These are phyloP conservation scores for Hemiscyllium ocellatum DNA, from an alignment of 2,113 vertebrate genomes.

Conservation along the genomic window DNA sequence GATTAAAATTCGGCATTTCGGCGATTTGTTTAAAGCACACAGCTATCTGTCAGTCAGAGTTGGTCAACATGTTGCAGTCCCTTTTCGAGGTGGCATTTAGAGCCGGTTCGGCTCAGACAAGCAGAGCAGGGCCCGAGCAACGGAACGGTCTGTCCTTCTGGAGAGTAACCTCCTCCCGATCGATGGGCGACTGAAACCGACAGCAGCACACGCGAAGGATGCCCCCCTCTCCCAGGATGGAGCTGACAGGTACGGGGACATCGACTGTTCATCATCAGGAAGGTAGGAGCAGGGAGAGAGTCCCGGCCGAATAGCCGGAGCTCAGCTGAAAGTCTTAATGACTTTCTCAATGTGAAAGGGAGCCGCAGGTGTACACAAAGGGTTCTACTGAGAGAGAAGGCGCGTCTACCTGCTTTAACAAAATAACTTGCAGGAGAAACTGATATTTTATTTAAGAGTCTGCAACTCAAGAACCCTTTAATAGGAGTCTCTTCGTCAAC, in stretches of 20 bases:
- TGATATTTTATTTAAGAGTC: neutral
- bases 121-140: slow-evolving; percentile 45
- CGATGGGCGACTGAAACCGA: slow-evolving; percentile 42
- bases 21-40: neutral
- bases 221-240: slow-evolving; percentile 30
- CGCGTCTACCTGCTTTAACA: neutral
- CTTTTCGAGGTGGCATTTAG: neutral
- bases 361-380: neutral
- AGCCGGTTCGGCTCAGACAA: slow-evolving; percentile 37
- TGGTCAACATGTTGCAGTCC: neutral
- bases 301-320: neutral
- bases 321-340: too few species aligned
- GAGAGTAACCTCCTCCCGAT: slow-evolving; percentile 43
- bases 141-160: slow-evolving; percentile 43
- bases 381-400: too few species aligned
- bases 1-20: neutral
- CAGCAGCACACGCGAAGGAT: slow-evolving; percentile 43
- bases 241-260: neutral
- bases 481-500: neutral
- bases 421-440: neutral
- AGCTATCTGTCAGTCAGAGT: neutral
- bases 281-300: neutral
- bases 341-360: neutral
- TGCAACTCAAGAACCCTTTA: neutral
- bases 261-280: neutral